Evolutionary conservation across 53 echinoderm and acorn worm species (phyloP).

Genomic region (Pentamera pediparva): DNA sequence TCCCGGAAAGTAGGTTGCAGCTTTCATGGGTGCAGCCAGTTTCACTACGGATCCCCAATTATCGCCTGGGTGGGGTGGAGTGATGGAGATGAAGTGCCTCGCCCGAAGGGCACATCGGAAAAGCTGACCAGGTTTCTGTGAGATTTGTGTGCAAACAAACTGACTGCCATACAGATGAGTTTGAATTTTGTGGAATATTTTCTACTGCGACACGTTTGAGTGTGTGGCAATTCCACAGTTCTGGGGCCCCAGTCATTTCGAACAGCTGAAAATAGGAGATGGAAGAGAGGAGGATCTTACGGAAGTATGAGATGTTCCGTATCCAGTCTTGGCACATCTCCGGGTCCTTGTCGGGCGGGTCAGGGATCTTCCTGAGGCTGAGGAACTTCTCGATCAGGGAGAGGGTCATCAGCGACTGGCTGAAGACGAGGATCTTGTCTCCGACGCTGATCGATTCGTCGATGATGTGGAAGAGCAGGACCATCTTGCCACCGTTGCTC

Average conservation of each 20-base stretch:
- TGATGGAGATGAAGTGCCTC: too few species aligned
- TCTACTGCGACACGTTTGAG: neutral
- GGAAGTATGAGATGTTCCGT: conserved; percentile 83
- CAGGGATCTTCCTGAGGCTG: conserved; percentile 54
- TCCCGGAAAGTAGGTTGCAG: too few species aligned
- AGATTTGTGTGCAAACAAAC: too few species aligned
- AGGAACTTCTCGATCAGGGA: conserved; percentile 95
- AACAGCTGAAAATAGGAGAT: too few species aligned
- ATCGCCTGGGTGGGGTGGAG: too few species aligned
- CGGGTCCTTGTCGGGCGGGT: conserved; percentile 60
- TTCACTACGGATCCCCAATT: too few species aligned
- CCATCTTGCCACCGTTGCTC: conserved; percentile 83
- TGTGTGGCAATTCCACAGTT: neutral
- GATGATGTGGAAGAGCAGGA: conserved; percentile 81
- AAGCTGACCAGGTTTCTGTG: too few species aligned
- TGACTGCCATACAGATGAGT: too few species aligned
- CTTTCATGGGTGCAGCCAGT: too few species aligned
- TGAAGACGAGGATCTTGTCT: conserved; percentile 88
- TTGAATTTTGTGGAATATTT: too few species aligned
- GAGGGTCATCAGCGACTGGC: conserved; percentile 89
- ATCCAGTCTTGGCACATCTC: conserved; percentile 77
- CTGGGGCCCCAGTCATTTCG: neutral
- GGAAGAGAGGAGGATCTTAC: conserved; percentile 46
- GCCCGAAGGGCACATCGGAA: too few species aligned
- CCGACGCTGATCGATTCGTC: conserved; percentile 73